Conservation (phyloP, 2,797 vertebrate genomes). For the Spea hammondii region DNA sequence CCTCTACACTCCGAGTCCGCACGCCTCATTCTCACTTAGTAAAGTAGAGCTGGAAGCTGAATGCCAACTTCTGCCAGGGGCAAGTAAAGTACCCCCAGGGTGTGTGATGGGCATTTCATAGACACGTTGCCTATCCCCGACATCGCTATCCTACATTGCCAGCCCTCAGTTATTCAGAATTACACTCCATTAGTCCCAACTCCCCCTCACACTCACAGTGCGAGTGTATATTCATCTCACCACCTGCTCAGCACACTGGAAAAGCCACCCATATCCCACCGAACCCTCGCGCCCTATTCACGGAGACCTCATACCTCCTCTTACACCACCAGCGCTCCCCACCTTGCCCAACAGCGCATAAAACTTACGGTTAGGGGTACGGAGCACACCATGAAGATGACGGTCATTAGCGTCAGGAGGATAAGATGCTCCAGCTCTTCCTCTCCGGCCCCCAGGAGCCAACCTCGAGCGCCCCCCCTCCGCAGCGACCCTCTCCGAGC, state of each 20-base stretch:
- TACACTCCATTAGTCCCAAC: not conserved
- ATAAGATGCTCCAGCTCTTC: conserved; percentile 84
- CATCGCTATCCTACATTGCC: not conserved
- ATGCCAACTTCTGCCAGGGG: not conserved
- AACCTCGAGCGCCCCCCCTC: conserved; percentile 62
- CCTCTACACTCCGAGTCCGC: too few species aligned
- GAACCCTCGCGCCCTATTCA: not conserved
- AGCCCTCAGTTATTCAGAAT: not conserved
- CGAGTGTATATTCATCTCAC: not conserved
- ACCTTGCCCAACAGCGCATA: not conserved
- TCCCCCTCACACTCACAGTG: not conserved
- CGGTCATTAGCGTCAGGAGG: conserved; percentile 81
- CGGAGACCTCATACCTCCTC: not conserved
- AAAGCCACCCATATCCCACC: not conserved
- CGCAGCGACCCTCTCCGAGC: conserved; percentile 69
- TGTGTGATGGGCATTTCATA: not conserved
- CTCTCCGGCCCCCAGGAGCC: conserved; percentile 72
- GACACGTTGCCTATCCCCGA: not conserved
- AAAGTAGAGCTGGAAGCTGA: too few species aligned
- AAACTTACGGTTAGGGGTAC: conserved; percentile 82
- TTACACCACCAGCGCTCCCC: not conserved
- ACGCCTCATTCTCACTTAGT: too few species aligned
- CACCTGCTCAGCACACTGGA: not conserved
- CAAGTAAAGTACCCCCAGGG: too few species aligned
- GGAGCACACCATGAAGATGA: conserved; percentile 84